Base-by-base conservation (phyloP, 2,113 vertebrate genomes). In the Pteruthius melanotis region DNA sequence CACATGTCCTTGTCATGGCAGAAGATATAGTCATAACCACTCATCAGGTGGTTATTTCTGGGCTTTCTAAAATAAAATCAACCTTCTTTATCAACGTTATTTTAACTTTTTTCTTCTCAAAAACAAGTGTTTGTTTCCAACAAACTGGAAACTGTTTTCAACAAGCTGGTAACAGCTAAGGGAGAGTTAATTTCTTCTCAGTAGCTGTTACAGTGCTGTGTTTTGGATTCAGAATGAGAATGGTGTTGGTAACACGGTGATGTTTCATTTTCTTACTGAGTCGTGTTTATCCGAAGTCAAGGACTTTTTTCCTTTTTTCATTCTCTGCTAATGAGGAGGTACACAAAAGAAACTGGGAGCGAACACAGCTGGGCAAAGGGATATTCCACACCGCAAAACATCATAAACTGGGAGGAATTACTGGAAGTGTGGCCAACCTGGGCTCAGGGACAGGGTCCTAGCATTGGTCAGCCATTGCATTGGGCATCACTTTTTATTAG, bases 351-450 rank as follows among this genome's bases (percentile, higher is more conserved):
- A 77, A 33, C 14, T 68, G 22, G 9, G 63, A 59, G 17, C 11
- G 33, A 77, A 13, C 16, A 22, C 18, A 21, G 6, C 35, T 24
- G 35, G 19, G 60, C 16, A 76, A 57, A 66, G 27, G 4, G 14
- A 52, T 52, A 31, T 59, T 50, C 44, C 21, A 68, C 37, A 50
- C 26, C 27, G 27, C 2, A 77, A 37, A 50, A 44, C 22, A 37
- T 50, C 37, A 37, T 33, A 37, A 68, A 68, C 3, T 12, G 53
- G 7, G 14, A 52, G 27, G 33, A 52, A 59, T 52, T 52, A 44
- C 33, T 59, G 17, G 26, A 50, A 68, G 6, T 0, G 0, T 27
- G 22, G 22, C 13, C 0, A 0, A 31, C 27, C 13, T 52, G 18
- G 9, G 6, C 60, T 52, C 6, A 8, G 53, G 27, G 37, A 44